These are phyloP conservation scores for Bambusicola thoracicus DNA, from an alignment of 2,113 vertebrate genomes.

Conservation along the genomic window DNA sequence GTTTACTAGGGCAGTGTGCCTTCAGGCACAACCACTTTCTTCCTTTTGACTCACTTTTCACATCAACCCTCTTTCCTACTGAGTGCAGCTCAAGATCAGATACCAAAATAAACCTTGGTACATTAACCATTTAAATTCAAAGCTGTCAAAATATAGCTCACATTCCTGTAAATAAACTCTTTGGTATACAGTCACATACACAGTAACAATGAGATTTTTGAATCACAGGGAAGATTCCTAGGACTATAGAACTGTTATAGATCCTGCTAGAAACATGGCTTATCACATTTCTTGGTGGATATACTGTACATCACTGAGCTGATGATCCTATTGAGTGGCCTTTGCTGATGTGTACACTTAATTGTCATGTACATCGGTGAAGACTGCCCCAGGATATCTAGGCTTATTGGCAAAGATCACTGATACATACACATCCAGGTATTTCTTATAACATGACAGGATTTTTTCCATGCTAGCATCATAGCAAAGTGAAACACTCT, in stretches of 20 bases:
- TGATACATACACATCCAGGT: background rate
- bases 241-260: background rate
- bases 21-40: background rate
- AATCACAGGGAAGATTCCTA: background rate
- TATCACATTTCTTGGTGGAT: background rate
- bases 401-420: slow-evolving; percentile 3
- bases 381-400: background rate
- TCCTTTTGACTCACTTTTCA: background rate
- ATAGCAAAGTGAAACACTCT: background rate
- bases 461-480: background rate
- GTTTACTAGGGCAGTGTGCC: background rate
- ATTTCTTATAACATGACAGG: background rate
- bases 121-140: slow-evolving; percentile 2
- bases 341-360: slow-evolving; percentile 45
- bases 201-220: background rate
- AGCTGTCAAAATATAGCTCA: background rate
- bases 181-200: background rate
- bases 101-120: background rate
- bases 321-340: background rate
- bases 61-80: background rate
- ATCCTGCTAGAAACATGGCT: background rate
- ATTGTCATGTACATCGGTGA: background rate
- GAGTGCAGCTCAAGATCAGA: background rate
- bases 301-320: background rate
- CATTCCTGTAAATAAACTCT: background rate